phyloP scores from a whole-genome alignment of 2,113 vertebrate species.

The Ariopsis seemanni region DNA sequence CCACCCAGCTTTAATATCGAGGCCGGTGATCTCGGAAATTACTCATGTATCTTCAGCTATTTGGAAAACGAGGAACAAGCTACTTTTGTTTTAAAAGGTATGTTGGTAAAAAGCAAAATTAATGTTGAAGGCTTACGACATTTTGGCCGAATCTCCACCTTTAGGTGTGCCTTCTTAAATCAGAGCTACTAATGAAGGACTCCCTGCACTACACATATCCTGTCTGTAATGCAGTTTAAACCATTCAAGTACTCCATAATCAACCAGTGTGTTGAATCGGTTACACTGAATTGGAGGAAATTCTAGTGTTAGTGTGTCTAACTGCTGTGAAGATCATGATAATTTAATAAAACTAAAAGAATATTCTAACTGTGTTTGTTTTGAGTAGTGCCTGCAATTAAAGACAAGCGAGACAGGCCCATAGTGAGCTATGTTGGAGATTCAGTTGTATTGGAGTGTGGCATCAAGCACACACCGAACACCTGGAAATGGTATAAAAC shows the following conservation, averaged over 20 bases:
- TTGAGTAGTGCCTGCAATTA: conserved; percentile 63
- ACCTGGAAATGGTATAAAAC: conserved; percentile 69
- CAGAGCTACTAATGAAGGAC: background rate
- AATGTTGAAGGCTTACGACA: background rate
- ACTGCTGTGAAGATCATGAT: background rate
- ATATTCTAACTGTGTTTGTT: background rate
- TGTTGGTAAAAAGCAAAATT: background rate
- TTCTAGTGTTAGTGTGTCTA: background rate
- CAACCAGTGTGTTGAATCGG: background rate
- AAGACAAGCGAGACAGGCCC: conserved; percentile 66
- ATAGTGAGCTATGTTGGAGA: conserved; percentile 70
- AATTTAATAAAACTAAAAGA: background rate
- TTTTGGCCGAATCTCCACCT: background rate
- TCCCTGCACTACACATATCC: background rate
- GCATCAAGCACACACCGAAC: conserved; percentile 55
- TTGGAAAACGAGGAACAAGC: conserved; percentile 46
- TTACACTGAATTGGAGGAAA: background rate
- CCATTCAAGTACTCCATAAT: background rate
- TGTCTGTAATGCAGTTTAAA: background rate
- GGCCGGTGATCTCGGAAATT: conserved; percentile 63
- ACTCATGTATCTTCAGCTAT: conserved; percentile 67
- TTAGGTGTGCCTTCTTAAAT: background rate
- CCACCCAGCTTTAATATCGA: conserved; percentile 62
- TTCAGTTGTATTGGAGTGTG: conserved; percentile 63
- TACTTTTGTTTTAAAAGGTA: conserved; percentile 69